Conservation (phyloP, 2,113 vertebrate genomes). For the Theristicus caerulescens region DNA sequence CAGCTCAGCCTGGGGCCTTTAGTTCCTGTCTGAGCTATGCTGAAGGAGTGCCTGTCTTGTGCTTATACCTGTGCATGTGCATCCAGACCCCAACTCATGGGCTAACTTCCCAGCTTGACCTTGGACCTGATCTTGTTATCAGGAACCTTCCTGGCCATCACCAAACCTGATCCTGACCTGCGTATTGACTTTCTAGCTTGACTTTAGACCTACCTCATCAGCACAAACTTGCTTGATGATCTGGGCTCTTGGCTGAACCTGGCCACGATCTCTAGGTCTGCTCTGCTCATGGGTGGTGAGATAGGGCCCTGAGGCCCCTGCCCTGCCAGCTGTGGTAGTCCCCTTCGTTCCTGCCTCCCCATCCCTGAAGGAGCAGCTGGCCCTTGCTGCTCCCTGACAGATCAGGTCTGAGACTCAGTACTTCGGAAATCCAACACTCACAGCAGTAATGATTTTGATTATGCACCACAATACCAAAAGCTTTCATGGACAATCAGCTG, state of each 20-base stretch:
- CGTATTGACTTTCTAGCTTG: background rate
- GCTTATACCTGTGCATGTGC: background rate
- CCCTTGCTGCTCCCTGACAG: background rate
- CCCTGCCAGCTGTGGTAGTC: background rate
- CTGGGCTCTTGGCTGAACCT: background rate
- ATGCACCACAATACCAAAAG: background rate
- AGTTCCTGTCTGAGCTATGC: background rate
- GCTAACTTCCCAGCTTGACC: background rate
- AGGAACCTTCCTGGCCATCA: background rate
- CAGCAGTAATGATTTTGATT: background rate
- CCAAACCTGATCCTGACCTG: background rate
- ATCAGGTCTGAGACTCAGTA: background rate
- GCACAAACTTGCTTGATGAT: background rate
- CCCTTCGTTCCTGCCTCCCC: background rate
- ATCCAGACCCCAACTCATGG: background rate
- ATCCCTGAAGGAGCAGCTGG: background rate
- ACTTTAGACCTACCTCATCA: background rate
- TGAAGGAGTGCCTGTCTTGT: background rate
- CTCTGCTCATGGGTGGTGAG: background rate
- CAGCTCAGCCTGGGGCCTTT: background rate
- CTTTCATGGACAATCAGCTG: background rate
- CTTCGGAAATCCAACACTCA: background rate
- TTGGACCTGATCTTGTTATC: background rate
- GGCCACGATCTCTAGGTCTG: background rate
- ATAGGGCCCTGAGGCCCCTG: background rate